Percentiles rank a stretch among this genome's conserved stretches.
These are phyloP conservation scores for Falco columbarius DNA, from an alignment of 2,797 vertebrate genomes.

Conservation along the genomic window DNA sequence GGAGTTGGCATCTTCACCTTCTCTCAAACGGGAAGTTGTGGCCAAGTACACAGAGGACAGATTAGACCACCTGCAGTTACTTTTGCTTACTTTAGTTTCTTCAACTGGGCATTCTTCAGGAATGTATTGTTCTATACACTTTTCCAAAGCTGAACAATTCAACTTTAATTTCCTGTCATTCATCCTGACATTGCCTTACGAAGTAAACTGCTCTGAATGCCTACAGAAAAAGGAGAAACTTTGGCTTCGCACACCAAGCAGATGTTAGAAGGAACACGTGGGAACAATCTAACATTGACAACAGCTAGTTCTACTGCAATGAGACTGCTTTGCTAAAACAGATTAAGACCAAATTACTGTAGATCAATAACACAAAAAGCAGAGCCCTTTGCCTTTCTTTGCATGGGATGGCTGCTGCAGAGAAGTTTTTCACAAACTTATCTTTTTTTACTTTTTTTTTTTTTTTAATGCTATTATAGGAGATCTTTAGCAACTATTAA, in stretches of 20 bases:
- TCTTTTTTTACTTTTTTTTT: background rate
- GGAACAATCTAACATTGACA: constrained; percentile 50
- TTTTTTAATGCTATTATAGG: background rate
- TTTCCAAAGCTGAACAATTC: constrained; percentile 25
- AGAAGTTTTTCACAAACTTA: constrained; percentile 9
- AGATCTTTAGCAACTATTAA: constrained; percentile 17
- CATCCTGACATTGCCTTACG: constrained; percentile 30
- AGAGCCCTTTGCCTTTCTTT: constrained; percentile 54
- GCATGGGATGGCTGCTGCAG: constrained; percentile 1
- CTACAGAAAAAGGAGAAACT: constrained; percentile 29
- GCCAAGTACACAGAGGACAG: background rate
- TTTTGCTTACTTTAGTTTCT: background rate
- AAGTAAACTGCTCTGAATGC: constrained; percentile 38
- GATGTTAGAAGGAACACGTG: constrained; percentile 68
- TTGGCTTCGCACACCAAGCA: constrained; percentile 60
- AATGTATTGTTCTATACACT: constrained; percentile 24
- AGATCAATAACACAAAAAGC: constrained; percentile 43
- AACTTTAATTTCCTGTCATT: constrained; percentile 62
- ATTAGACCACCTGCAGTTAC: constrained; percentile 54
- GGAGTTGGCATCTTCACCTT: background rate
- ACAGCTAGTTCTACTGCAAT: constrained; percentile 43
- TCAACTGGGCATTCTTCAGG: background rate
- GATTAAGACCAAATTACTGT: constrained; percentile 43
- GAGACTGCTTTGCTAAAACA: constrained; percentile 15
- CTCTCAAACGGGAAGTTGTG: background rate